phyloP scores from a whole-genome alignment of 2,113 vertebrate genomes.

The Pholis gunnellus region DNA sequence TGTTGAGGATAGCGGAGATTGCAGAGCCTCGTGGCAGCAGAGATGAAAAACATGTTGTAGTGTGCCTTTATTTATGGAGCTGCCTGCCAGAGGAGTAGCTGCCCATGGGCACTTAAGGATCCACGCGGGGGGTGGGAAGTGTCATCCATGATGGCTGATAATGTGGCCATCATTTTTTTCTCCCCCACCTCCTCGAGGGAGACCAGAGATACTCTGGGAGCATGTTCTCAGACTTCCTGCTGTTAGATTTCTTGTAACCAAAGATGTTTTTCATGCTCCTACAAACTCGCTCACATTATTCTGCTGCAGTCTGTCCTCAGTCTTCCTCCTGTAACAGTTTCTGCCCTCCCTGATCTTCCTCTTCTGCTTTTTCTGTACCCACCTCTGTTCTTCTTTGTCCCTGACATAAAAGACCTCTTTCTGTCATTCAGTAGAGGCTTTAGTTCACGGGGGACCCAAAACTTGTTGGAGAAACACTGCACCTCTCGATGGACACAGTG shows the following conservation, averaged over 20 bases:
- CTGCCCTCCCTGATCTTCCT: conserved; percentile 17
- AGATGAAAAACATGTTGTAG: conserved; percentile 23
- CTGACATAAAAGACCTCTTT: conserved; percentile 37
- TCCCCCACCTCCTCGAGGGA: conserved; percentile 17
- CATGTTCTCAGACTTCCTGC: conserved; percentile 51
- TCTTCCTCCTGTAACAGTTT: conserved; percentile 20
- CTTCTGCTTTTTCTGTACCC: conserved; percentile 3
- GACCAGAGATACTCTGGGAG: conserved; percentile 24
- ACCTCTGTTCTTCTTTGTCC: conserved; percentile 27
- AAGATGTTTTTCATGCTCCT: conserved; percentile 56
- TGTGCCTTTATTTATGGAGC: conserved; percentile 37
- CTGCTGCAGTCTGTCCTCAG: conserved; percentile 27
- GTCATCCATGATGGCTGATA: conserved; percentile 58
- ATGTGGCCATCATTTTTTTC: conserved; percentile 57
- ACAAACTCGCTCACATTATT: conserved; percentile 38
- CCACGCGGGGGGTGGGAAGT: conserved; percentile 38
- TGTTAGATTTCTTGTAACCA: conserved; percentile 52
- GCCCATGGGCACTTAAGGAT: conserved; percentile 39
- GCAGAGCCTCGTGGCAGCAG: background rate
- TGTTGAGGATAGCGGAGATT: conserved; percentile 8
- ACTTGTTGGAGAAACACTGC: conserved; percentile 31
- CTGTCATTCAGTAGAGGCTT: conserved; percentile 38
- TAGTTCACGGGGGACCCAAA: conserved; percentile 20
- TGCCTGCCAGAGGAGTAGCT: conserved; percentile 16
- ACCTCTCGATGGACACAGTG: conserved; percentile 3